These are phyloP conservation scores for Cercocebus atys DNA, from an alignment of 2,113 vertebrate species.

Conservation along the genomic window DNA sequence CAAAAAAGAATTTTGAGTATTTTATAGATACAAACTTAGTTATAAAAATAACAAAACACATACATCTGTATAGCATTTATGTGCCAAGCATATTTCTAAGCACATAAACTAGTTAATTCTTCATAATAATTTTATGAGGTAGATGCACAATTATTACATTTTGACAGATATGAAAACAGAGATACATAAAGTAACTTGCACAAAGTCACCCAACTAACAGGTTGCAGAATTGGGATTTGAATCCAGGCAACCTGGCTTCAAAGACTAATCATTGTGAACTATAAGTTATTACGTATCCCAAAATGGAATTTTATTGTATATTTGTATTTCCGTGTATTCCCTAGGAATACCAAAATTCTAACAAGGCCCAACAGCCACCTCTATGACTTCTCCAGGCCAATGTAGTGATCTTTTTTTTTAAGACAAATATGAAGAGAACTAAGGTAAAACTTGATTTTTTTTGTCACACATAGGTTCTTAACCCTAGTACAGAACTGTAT, in stretches of 20 bases:
- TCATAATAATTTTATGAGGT: conserved; percentile 6
- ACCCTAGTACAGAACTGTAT: background rate
- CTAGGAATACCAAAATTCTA: background rate
- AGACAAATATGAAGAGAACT: background rate
- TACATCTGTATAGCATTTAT: background rate
- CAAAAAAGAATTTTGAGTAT: conserved; percentile 11
- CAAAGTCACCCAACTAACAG: background rate
- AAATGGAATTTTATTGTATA: conserved; percentile 6
- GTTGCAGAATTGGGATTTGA: background rate
- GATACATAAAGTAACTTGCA: background rate
- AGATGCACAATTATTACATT: background rate
- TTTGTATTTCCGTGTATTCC: conserved; percentile 7
- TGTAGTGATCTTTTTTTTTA: background rate
- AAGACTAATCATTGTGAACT: background rate
- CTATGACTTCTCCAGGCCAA: background rate
- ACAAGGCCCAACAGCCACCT: background rate
- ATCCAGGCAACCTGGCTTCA: background rate
- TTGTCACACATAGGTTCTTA: background rate
- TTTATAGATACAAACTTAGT: background rate
- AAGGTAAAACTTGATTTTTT: conserved; percentile 2
- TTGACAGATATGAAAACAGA: conserved; percentile 23
- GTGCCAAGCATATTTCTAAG: background rate
- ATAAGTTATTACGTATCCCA: background rate
- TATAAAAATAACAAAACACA: conserved; percentile 41
- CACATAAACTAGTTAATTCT: background rate